phyloP scores from a whole-genome alignment of 2,113 vertebrate genomes.

The Steatornis caripensis region DNA sequence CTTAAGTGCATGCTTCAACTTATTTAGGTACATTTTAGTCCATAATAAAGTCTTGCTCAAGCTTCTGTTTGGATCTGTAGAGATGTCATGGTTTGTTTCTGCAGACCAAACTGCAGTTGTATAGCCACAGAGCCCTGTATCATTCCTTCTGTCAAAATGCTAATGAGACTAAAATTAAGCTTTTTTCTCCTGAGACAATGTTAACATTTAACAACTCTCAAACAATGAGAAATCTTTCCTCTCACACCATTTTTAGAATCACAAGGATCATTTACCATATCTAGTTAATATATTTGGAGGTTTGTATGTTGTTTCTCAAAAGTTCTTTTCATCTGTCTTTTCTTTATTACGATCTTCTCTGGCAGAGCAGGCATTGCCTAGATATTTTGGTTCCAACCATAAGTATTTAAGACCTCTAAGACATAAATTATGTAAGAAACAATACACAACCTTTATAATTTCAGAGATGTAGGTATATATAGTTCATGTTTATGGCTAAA shows the following conservation, averaged over 20 bases:
- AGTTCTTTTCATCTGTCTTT: neutral
- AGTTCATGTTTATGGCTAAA: neutral
- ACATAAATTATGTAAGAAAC: neutral
- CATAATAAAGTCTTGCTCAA: neutral
- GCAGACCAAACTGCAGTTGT: neutral
- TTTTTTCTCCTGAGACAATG: neutral
- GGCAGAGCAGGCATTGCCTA: neutral
- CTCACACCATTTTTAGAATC: neutral
- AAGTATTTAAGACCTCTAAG: neutral
- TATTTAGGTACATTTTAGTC: neutral
- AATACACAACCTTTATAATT: neutral
- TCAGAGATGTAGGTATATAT: neutral
- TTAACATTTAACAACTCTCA: neutral
- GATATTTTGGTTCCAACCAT: neutral
- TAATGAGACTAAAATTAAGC: neutral
- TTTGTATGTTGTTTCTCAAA: neutral
- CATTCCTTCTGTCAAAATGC: neutral
- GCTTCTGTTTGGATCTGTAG: neutral
- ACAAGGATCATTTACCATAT: neutral
- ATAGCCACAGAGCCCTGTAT: neutral
- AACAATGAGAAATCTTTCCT: neutral
- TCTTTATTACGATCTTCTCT: neutral
- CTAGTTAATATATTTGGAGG: neutral
- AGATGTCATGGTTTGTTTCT: neutral
- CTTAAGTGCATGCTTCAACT: neutral